Percentiles rank a stretch among this genome's conserved stretches.
Evolutionary conservation across 2,888 invertebrate genomes (phyloP).

Genomic region (Eristalinus aeneus): DNA sequence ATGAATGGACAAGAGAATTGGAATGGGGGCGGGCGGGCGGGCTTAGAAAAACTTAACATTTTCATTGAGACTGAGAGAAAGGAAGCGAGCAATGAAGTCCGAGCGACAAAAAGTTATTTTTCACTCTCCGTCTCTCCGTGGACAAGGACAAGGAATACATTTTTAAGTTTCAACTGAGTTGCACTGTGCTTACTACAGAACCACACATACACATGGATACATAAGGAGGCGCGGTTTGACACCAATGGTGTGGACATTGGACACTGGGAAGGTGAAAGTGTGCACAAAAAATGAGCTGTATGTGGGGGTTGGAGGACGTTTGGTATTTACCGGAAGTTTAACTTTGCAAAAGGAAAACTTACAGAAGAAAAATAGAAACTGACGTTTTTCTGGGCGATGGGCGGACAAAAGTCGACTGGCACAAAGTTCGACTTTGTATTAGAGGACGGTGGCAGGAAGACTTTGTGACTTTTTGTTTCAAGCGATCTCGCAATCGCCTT

Average conservation of each 20-base stretch:
- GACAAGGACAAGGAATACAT: constrained; percentile 28
- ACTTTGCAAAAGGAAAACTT: constrained; percentile 20
- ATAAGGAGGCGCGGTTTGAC: not conserved
- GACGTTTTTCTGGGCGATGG: not conserved
- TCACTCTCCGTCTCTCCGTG: not conserved
- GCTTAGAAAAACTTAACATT: constrained; percentile 54
- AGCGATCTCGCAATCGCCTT: too few species aligned
- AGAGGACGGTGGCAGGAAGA: not conserved
- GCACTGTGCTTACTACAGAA: constrained; percentile 27
- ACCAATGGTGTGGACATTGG: not conserved
- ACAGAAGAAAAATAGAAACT: not conserved
- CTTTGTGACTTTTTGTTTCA: too few species aligned
- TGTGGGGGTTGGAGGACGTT: not conserved
- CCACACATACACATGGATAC: not conserved
- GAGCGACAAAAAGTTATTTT: constrained; percentile 60
- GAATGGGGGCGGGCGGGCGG: not conserved
- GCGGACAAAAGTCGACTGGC: not conserved
- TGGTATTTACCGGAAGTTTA: constrained; percentile 47
- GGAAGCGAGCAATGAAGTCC: constrained; percentile 4
- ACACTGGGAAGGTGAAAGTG: not conserved
- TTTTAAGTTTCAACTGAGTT: constrained; percentile 21
- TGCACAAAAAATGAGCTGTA: constrained; percentile 12
- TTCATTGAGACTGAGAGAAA: constrained; percentile 22
- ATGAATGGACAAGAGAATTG: constrained; percentile 8
- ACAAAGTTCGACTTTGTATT: not conserved